Evolutionary conservation across 1,140 invertebrate species (phyloP).

Genomic region (Megathymus violae): DNA sequence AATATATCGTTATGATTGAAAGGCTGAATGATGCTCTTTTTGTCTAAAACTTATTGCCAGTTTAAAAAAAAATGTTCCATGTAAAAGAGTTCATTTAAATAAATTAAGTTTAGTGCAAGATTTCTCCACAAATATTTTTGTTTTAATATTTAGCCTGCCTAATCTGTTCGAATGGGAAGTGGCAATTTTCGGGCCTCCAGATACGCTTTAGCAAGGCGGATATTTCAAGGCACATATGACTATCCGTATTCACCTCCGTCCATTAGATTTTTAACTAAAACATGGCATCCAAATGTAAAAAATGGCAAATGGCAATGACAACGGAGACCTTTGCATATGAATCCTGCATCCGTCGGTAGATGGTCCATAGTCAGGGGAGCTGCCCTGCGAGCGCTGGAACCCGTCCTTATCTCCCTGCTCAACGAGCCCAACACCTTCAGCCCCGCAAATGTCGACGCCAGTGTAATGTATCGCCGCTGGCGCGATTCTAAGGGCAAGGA

Average conservation of each 20-base stretch:
- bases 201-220: constrained; percentile 99
- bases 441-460: constrained; percentile 99
- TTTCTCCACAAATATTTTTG: no score
- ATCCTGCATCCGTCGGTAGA: constrained; percentile 99
- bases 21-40: no score
- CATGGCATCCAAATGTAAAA: constrained; percentile 99
- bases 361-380: constrained; percentile 98
- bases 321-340: constrained; percentile 99
- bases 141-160: no score
- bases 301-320: no score
- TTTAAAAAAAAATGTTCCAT: no score
- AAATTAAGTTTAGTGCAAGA: no score
- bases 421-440: constrained; percentile 99
- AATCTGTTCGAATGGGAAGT: constrained; percentile 99
- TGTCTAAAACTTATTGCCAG: no score
- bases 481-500: constrained; percentile 98
- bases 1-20: no score
- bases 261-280: constrained; percentile 98
- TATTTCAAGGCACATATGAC: constrained; percentile 99
- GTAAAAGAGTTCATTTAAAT: no score
- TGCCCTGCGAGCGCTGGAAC: constrained; percentile 99
- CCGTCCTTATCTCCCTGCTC: constrained; percentile 98
- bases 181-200: constrained; percentile 99
- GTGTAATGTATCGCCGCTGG: constrained; percentile 99
- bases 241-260: constrained; percentile 99